Evolutionary conservation across 92 coral and sea anemone genomes (phyloP).

Genomic region (Zoanthus gigantus): DNA sequence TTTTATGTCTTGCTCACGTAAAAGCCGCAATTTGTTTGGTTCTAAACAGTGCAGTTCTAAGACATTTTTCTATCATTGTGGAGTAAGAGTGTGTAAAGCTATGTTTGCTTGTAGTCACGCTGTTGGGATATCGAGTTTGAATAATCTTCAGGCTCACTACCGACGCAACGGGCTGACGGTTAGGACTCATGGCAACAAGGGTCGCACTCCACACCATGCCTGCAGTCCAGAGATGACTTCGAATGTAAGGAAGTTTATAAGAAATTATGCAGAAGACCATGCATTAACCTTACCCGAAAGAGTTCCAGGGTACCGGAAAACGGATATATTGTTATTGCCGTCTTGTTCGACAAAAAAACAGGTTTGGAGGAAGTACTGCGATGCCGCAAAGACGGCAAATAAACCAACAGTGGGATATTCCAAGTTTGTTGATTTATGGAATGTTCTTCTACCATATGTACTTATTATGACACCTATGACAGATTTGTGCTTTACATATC

Average conservation of each 20-base stretch:
- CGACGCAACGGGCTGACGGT: slow-evolving; percentile 41
- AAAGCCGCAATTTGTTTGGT: background rate
- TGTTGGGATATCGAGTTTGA: slow-evolving; percentile 24
- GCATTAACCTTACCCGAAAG: slow-evolving; percentile 53
- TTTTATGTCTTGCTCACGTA: background rate
- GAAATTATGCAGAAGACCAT: slow-evolving; percentile 57
- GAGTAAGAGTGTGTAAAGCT: slow-evolving; percentile 25
- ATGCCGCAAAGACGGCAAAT: background rate
- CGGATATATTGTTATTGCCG: slow-evolving; percentile 36
- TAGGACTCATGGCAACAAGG: slow-evolving; percentile 53
- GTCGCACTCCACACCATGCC: slow-evolving; percentile 11
- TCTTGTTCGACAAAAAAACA: slow-evolving; percentile 42
- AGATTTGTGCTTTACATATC: slow-evolving; percentile 54
- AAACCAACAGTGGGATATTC: background rate
- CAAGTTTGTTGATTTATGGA: slow-evolving; percentile 8
- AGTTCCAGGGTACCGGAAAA: slow-evolving; percentile 51
- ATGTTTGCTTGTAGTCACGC: slow-evolving; percentile 36
- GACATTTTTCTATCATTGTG: slow-evolving; percentile 3
- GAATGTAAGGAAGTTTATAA: slow-evolving; percentile 26
- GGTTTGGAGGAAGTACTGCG: slow-evolving; percentile 30
- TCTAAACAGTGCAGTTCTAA: background rate
- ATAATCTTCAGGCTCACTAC: slow-evolving; percentile 42
- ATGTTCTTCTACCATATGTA: background rate
- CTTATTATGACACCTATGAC: slow-evolving; percentile 53
- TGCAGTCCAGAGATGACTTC: slow-evolving; percentile 33